Conservation (phyloP, 2,888 invertebrate species). For the Xestoiulus laeticollis region DNA sequence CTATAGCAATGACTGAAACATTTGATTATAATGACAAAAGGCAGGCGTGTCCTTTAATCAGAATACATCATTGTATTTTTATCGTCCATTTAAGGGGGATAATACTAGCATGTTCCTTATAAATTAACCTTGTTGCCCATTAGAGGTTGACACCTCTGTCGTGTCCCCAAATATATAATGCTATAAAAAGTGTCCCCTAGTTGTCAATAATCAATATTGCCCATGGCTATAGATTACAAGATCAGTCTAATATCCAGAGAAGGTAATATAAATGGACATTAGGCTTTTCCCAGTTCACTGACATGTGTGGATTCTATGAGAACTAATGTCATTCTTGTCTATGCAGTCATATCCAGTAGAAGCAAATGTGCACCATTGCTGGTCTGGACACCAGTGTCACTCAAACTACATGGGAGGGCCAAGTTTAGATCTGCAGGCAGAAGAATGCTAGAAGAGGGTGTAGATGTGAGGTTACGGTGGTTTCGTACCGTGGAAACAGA, state of each 20-base stretch:
- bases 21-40: not conserved
- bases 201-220: not conserved
- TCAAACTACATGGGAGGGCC: not conserved
- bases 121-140: not conserved
- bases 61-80: not conserved
- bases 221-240: not conserved
- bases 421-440: not conserved
- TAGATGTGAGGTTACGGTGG: slow-evolving; percentile 48
- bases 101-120: not conserved
- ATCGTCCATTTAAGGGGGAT: not conserved
- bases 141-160: not conserved
- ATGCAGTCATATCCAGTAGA: not conserved
- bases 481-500: slow-evolving; percentile 51
- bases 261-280: not conserved
- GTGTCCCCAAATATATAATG: not conserved
- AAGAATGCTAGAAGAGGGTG: not conserved
- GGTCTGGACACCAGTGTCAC: not conserved
- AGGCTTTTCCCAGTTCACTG: not conserved
- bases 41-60: not conserved
- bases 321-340: not conserved
- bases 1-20: not conserved
- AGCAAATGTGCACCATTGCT: not conserved
- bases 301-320: too few relatives aligned
- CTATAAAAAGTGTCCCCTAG: not conserved
- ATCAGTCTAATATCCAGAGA: not conserved